Conservation (phyloP, 2,797 vertebrate species). For the Peromyscus melanophrys region DNA sequence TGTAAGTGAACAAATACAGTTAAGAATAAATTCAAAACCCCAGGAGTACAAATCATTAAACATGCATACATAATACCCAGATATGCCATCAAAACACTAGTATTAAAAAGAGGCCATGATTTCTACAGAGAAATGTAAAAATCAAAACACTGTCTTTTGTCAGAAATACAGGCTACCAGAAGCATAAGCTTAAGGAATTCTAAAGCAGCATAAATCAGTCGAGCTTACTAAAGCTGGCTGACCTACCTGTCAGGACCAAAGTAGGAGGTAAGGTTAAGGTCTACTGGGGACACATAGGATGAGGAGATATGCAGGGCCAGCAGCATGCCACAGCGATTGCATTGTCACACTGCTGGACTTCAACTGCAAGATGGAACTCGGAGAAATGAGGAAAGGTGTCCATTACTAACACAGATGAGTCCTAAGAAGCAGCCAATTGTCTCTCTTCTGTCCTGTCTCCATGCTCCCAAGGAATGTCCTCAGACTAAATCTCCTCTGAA, state of each 20-base stretch:
- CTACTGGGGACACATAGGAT: neutral
- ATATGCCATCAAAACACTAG: slow-evolving; percentile 60
- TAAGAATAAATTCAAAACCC: slow-evolving; percentile 70
- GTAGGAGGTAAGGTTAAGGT: neutral
- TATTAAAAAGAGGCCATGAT: slow-evolving; percentile 54
- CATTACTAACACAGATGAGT: slow-evolving; percentile 23
- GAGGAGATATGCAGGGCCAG: neutral
- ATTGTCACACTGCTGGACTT: neutral
- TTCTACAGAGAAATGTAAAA: slow-evolving; percentile 71
- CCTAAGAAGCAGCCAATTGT: slow-evolving; percentile 39
- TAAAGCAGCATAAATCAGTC: slow-evolving; percentile 45
- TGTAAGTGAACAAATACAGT: slow-evolving; percentile 39
- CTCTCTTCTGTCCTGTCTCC: neutral
- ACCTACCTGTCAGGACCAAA: slow-evolving; percentile 53
- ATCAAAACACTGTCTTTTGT: slow-evolving; percentile 67
- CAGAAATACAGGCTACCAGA: slow-evolving; percentile 26
- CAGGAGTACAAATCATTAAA: slow-evolving; percentile 54
- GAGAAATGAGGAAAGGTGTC: neutral
- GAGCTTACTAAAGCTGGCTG: slow-evolving; percentile 39
- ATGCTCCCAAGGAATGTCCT: slow-evolving; percentile 15
- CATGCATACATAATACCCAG: slow-evolving; percentile 49
- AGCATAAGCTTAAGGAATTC: slow-evolving; percentile 59
- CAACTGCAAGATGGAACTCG: neutral
- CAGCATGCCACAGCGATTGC: neutral
- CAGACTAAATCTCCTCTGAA: slow-evolving; percentile 21